Base-by-base conservation (phyloP, 1,140 invertebrate genomes). In the Colletes gigas region DNA sequence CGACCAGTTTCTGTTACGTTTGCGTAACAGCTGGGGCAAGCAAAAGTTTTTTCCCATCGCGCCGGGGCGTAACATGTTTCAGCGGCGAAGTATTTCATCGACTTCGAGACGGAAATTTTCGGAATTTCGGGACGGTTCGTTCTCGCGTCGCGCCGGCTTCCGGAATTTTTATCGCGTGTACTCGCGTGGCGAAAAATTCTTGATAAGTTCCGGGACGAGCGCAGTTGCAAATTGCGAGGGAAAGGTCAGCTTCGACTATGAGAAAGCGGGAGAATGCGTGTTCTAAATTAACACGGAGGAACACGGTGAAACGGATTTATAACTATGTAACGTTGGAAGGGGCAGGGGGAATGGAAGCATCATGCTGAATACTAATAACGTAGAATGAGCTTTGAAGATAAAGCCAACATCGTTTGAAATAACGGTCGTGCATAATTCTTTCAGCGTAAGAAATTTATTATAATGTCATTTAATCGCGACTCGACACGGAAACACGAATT, bases 351-450 rank as follows among this genome's bases (percentile, higher is more conserved):
- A n/a, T 30, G 3, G 55, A 63, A 8, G 68, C 59, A 39, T 47
- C 68, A 54, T 10, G 57, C 39, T 63, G 77, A 73, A 78, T 78
- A 73, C 77, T 72, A 78, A 73, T 72, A 63, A 65, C 21, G 19
- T 62, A n/a, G 19, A 63, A 62, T 39, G 69, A 73, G 50, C 59
- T 72, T 72, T 30, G 68, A 65, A 55, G 77, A 55, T 78, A 65
- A 73, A 47, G 69, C 50, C 59, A 44, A 30, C 68, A 30, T 73
- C 39, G 21, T 54, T 72, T 44, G 19, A 65, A 72, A n/a, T 78
- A 65, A 65, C 55, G 50, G n/a, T 10, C 8, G 50, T 1, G 7
- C 12, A n/a, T 55, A 65, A 39, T 65, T 50, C 39, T 10, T 66
- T 44, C 62, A 3, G 30, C 19, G 12, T 4, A 4, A 8, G 15